These are phyloP conservation scores for Bradypodion ventrale DNA, from an alignment of 2,797 vertebrate species.

Conservation along the genomic window DNA sequence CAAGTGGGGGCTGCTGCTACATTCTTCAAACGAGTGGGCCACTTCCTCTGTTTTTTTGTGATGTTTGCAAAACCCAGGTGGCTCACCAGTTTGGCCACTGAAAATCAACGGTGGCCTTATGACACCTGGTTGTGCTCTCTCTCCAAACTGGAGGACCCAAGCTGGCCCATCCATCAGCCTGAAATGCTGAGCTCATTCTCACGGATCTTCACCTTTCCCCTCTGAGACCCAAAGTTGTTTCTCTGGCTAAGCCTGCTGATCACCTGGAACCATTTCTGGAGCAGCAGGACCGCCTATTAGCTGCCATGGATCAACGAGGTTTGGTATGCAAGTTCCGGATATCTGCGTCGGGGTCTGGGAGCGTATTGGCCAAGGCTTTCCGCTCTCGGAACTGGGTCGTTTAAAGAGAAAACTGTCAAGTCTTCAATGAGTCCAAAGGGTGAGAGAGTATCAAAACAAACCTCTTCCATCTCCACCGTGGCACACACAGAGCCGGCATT, in stretches of 20 bases:
- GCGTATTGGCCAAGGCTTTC: conserved; percentile 73
- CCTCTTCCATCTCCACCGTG: conserved; percentile 55
- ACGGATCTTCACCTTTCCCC: conserved; percentile 70
- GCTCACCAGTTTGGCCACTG: background rate
- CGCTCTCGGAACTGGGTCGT: conserved; percentile 78
- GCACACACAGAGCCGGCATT: conserved; percentile 71
- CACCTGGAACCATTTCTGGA: conserved; percentile 84
- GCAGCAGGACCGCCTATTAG: conserved; percentile 84
- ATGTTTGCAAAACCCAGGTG: accelerated
- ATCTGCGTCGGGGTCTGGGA: conserved; percentile 61
- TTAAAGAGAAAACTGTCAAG: conserved; percentile 78
- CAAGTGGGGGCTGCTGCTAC: no score
- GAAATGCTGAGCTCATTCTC: conserved; percentile 72
- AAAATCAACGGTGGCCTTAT: conserved; percentile 30
- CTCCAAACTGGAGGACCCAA: conserved; percentile 37
- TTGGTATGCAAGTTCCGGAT: conserved; percentile 78
- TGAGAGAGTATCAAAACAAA: conserved; percentile 73
- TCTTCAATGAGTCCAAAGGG: conserved; percentile 71
- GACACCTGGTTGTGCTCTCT: background rate
- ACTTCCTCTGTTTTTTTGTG: background rate
- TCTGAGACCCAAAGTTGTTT: conserved; percentile 74
- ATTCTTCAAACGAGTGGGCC: background rate
- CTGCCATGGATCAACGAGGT: conserved; percentile 82
- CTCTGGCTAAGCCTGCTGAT: conserved; percentile 77
- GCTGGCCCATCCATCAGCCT: conserved; percentile 78